phyloP scores from a whole-genome alignment of 2,888 invertebrate genomes.

The Spilosoma lubricipeda region DNA sequence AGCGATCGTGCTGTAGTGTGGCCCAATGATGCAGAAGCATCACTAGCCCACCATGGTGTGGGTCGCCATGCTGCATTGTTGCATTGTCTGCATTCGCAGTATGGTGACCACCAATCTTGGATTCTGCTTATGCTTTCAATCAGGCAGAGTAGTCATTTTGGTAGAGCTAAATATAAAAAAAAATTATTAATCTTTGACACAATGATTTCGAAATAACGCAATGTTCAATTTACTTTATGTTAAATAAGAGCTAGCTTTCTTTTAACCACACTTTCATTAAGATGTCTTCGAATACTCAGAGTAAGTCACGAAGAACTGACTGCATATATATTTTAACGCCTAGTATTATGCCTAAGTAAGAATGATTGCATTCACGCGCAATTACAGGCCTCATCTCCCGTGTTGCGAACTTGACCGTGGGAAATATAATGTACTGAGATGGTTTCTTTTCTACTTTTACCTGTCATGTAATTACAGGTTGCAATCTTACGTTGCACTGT shows the following conservation, averaged over 20 bases:
- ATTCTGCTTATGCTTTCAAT: no score
- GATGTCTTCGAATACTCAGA: conserved; percentile 11
- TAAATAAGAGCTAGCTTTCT: conserved; percentile 9
- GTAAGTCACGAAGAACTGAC: conserved; percentile 11
- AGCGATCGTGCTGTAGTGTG: no score
- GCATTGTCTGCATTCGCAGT: no score
- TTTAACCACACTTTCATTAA: conserved; percentile 24
- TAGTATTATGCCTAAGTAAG: conserved; percentile 32
- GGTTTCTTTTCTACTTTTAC: conserved; percentile 72
- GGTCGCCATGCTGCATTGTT: no score
- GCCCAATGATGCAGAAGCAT: no score
- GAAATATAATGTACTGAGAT: conserved; percentile 60
- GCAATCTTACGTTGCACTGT: conserved; percentile 39
- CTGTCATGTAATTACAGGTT: conserved; percentile 54
- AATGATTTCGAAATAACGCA: background rate
- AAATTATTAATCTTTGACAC: no score
- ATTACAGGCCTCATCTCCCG: conserved; percentile 57
- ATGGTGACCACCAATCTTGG: no score
- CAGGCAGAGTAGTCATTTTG: no score
- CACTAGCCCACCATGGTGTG: no score
- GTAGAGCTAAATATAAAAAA: no score
- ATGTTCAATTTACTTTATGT: conserved; percentile 1
- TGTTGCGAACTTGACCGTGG: conserved; percentile 72
- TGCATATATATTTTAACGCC: conserved; percentile 25
- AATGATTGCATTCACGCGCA: conserved; percentile 49